Conservation (phyloP, 2,113 vertebrate species). For the Turdus rufiventris region DNA sequence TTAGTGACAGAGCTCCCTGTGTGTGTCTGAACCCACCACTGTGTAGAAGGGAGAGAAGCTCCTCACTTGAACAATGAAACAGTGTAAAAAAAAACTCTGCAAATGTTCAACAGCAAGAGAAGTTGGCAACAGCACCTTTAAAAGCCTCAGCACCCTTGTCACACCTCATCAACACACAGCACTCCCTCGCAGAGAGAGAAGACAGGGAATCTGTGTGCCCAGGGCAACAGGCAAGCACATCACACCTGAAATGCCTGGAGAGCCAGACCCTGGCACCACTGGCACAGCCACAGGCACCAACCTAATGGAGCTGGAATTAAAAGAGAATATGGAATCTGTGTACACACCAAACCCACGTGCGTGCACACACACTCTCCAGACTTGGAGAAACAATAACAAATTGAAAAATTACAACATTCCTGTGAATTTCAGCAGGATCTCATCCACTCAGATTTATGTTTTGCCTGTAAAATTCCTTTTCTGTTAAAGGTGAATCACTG, state of each 20-base stretch:
- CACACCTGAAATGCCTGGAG: background rate
- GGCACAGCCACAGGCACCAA: background rate
- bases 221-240: background rate
- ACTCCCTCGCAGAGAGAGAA: background rate
- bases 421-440: background rate
- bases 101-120: background rate
- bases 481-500: background rate
- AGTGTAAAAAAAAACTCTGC: background rate
- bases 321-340: background rate
- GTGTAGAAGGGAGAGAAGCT: background rate
- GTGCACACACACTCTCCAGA: background rate
- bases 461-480: background rate
- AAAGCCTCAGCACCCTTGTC: background rate
- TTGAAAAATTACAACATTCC: background rate
- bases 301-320: background rate
- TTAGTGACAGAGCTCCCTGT: background rate
- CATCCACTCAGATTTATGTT: background rate
- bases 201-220: background rate
- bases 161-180: background rate
- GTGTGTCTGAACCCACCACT: background rate
- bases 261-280: background rate
- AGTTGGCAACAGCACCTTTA: background rate
- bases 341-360: background rate
- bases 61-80: rapidly evolving
- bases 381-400: background rate